Conservation (phyloP, 2,888 invertebrate genomes). For the Lampropteryx suffumata region DNA sequence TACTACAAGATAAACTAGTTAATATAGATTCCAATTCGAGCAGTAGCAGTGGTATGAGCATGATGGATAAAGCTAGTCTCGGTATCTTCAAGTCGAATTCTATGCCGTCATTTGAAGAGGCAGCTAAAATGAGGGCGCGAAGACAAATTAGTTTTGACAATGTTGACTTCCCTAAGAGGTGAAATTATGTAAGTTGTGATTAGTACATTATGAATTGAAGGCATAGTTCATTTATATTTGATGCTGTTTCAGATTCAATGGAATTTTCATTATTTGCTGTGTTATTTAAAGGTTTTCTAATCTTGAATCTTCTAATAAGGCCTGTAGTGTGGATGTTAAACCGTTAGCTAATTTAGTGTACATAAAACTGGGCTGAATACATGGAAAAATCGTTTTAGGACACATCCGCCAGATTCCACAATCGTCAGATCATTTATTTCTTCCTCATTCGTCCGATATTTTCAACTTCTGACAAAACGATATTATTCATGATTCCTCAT, state of each 20-base stretch:
- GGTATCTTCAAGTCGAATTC: slow-evolving; percentile 68
- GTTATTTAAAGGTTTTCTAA: background rate
- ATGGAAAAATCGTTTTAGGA: no score
- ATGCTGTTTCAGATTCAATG: background rate
- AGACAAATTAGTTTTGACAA: slow-evolving; percentile 85
- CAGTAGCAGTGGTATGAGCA: slow-evolving; percentile 60
- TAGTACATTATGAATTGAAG: slow-evolving; percentile 5
- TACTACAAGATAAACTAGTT: slow-evolving; percentile 74
- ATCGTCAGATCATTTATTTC: no score
- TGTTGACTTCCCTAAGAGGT: slow-evolving; percentile 74
- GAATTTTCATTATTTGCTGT: slow-evolving; percentile 1
- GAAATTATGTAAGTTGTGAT: slow-evolving; percentile 40
- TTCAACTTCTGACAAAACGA: no score
- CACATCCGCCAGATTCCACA: no score
- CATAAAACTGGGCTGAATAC: no score
- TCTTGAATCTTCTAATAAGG: no score
- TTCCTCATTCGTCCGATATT: no score
- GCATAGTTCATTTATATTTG: background rate
- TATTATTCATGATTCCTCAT: no score
- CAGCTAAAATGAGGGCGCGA: slow-evolving; percentile 78
- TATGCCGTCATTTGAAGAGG: slow-evolving; percentile 74
- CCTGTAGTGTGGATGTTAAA: no score
- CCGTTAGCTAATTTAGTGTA: no score
- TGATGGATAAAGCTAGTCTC: slow-evolving; percentile 57
- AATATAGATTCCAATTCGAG: slow-evolving; percentile 71